Evolutionary conservation across 2,888 invertebrate genomes (phyloP), one percentile per base, ranked within the genome.

Genomic region (Zaprionus bogoriensis): DNA sequence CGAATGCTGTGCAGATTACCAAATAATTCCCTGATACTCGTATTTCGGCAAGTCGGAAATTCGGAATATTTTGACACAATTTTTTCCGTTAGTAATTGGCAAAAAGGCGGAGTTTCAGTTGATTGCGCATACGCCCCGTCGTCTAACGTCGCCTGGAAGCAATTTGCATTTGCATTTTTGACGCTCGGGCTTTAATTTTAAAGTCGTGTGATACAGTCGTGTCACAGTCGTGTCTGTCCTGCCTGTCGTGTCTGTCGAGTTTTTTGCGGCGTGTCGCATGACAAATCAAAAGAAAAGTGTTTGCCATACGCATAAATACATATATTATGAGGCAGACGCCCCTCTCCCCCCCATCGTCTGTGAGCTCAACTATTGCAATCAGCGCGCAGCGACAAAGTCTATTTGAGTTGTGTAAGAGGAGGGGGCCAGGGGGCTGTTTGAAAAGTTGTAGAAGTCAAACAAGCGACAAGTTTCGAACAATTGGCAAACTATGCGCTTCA

Each of bases 401-500:
- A 81, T 81, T 85, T 85, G 79, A 82, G 85, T 80, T 82, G 58
- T 65, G 65, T 48, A 22, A 28, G 19, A 25, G 39, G 12, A 42
- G 30, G 32, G 50, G 12, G 10, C 32, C 9, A 22, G 23, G 17
- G 19, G n/a, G n/a, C 2, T 27, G 6, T 22, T 12, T 25, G 65
- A 63, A 85, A 36, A 85, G 85, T 81, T 82, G 63, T 69, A 70
- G 73, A 81, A 81, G 80, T 81, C 79, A 81, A 81, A 81, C 76
- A 81, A 78, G 67, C 74, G 77, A 70, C 73, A 73, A 74, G 70
- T 68, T 66, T 55, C 41, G 69, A 69, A 84, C 85, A 80, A 78
- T 84, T 79, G 84, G 66, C 72, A 81, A 79, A 79, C 79, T 84
- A 84, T 79, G 68, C 82, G 81, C 78, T 72, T 84, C 85, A 79